Evolutionary conservation across 2,797 vertebrate genomes (phyloP), one percentile per base, ranked within the genome.

Genomic region (Acrossocheilus fasciatus): DNA sequence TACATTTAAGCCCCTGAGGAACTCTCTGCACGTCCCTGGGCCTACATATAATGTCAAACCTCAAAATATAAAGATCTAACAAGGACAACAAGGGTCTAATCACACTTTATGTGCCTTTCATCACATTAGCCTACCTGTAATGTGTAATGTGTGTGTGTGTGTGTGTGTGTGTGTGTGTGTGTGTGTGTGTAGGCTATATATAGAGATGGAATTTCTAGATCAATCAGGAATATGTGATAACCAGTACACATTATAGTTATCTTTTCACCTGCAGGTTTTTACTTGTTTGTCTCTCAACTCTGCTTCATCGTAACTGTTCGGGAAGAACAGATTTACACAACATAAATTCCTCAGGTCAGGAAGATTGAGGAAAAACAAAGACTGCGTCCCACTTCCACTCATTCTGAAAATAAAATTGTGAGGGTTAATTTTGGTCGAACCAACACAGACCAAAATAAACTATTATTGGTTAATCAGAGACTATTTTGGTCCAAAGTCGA

Each of bases 251-350:
- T 54, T 14, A 54, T 69, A 52, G 68, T 30, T 30, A 15, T 50
- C 1, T 47, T 17, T 81, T 92, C 91, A 98, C 97, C 97, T 97
- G 97, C 97, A 97, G 81, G 92, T 95, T 89, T 95, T 96, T 74
- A 97, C 90, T 92, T 98, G 97, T 26, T 47, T 88, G 90, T 90
- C 97, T 91, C 97, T 95, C 36, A 87, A 82, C 64, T 96, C 95
- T 30, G 88, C 79, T 36, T 93, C 93, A 0, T 92, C 85, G 34
- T 91, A 26, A 4, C 83, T 89, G 82, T 82, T 85, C 82, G 84
- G 92, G 87, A 97, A 43, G 3, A 84, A 91, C 89, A 98, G 34
- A 5, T 92, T 94, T 69, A 95, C 47, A 17, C 92, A 92, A 87
- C 95, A 95, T 79, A 98, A 92, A 59, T 91, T 95, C 74, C 91